Base-by-base conservation (phyloP, 2,888 invertebrate genomes). In the Neocrepidodera transversa region DNA sequence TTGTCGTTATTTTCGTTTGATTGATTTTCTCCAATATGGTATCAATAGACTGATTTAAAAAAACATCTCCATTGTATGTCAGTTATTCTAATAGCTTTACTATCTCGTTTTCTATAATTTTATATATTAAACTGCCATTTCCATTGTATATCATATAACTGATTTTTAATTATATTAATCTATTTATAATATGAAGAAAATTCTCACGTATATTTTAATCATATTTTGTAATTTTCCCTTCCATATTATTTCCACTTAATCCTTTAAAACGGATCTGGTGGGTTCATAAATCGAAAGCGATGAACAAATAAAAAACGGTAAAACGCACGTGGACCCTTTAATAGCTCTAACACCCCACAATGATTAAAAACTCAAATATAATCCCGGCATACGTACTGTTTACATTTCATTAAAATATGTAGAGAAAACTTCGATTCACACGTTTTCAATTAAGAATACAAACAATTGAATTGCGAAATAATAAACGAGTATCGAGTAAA, bases 331-430 rank as follows among this genome's bases (percentile, higher is more conserved):
- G 67, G 60, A 56, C 63, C 66, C 68, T 71, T 71, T 70, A 72
- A 73, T 71, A 71, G 69, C 70, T 72, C 71, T 59, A 53, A 64
- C 63, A 61, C 65, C 59, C 61, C 68, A 65, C 67, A 68, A 63
- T 68, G 71, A 67, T 71, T 72, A 67, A 72, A 73, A 72, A 73
- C 69, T 71, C 65, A 67, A 70, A 67, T 67, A 67, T 71, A 71
- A 72, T 70, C 69, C 68, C 42, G 48, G 43, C 62, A 54, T 50
- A 62, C 57, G 53, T 54, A 64, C 64, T 66, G 58, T 60, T 49
- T 68, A 69, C 76, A 69, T 79, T 79, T 74, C 77, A 79, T 79
- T 78, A 76, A 77, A 78, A 78, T 75, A 75, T 72, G 74, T 75
- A 74, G 68, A 69, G 74, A 76, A 78, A 76, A 74, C 72, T 75